These are phyloP conservation scores for Falco biarmicus DNA, from an alignment of 2,797 vertebrate species.

Conservation along the genomic window DNA sequence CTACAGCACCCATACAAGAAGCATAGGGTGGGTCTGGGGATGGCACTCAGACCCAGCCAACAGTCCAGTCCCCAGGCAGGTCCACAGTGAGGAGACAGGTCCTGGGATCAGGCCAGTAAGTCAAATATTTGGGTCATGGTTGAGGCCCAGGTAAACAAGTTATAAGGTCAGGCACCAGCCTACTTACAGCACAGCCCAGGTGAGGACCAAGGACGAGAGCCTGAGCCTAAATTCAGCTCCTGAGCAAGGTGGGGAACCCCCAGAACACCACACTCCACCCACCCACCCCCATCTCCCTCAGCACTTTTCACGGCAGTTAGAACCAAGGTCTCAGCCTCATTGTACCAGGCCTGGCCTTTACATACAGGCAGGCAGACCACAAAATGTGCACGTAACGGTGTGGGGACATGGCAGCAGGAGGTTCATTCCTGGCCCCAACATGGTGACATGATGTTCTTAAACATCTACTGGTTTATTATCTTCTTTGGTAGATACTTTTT, in stretches of 20 bases:
- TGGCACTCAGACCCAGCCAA: not conserved
- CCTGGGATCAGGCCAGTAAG: not conserved
- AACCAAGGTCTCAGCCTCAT: not conserved
- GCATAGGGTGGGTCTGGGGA: too few relatives aligned
- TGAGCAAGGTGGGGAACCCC: not conserved
- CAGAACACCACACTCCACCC: not conserved
- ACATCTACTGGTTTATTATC: not conserved
- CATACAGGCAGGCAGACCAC: not conserved
- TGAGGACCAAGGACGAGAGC: not conserved
- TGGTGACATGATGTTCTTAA: not conserved
- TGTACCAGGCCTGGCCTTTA: not conserved
- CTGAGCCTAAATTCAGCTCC: not conserved
- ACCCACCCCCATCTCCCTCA: rapidly evolving
- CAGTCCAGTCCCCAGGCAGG: not conserved
- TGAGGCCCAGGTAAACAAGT: not conserved
- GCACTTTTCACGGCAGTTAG: not conserved
- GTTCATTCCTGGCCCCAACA: not conserved
- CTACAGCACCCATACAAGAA: not conserved
- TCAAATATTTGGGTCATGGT: not conserved
- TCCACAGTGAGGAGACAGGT: not conserved
- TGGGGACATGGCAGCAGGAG: not conserved
- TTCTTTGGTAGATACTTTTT: not conserved
- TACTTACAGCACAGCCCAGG: not conserved
- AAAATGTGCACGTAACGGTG: rapidly evolving
- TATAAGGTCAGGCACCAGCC: not conserved